Base-by-base conservation (phyloP, 2,888 invertebrate genomes). In the Chrysomela aeneicollis region DNA sequence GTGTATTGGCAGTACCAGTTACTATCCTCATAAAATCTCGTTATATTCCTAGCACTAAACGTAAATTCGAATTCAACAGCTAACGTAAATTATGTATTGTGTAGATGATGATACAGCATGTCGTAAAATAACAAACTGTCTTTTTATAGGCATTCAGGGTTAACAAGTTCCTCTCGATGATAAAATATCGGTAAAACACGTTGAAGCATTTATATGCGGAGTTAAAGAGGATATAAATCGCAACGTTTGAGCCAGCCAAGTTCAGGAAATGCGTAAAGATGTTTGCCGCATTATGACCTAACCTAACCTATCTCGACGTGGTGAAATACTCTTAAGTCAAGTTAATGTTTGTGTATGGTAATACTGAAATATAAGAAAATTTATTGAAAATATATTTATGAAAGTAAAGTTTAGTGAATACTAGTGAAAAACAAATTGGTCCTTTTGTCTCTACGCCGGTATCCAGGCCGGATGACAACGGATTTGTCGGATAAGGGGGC, bases 91-190 rank as follows among this genome's bases (percentile, higher is more conserved):
- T 57, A 57, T 57, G 46, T 57, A 57, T 57, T 57, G 57, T 57
- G 47, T 26, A 57, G 57, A 46, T 26, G 57, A 57, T 57, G 46
- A 57, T 57, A 18, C 55, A 57, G 17, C 15, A 8, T 57, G 57
- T 57, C 47, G 30, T 57, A 57, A 57, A 57, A 57, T 57, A 57
- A 57, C 30, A 15, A 57, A 57, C 46, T 57, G 46, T 57, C 57
- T 57, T 47, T 54, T 55, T 55, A 55, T 55, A 42, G 26, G 15
- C 37, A 55, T 55, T 30, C 57, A 57, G 19, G 47, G 26, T 47
- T 46, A 32, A 57, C 26, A 57, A 46, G 47, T 46, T 57, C 30
- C 18, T n/a, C 6, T 9, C 30, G 46, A 57, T 30, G 46, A 57
- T 57, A 26, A 57, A 26, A 46, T 54, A 54, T 54, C 32, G 26